A percentile compares a stretch with the other conserved stretches of the same genome.
phyloP scores from a whole-genome alignment of 1,140 invertebrate species.

The Bombus haemorrhoidalis region DNA sequence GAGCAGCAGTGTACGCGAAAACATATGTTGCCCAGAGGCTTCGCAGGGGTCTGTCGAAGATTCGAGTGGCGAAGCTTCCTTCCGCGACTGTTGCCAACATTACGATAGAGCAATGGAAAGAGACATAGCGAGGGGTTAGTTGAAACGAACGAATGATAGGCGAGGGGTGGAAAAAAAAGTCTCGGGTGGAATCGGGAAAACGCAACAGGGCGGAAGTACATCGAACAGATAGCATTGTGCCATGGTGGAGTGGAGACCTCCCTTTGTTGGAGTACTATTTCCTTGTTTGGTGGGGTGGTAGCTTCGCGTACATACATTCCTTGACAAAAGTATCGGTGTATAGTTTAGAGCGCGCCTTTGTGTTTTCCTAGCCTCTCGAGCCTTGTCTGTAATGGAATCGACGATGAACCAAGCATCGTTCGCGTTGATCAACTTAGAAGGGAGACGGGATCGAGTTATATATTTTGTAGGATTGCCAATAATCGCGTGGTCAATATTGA shows the following conservation, averaged over 20 bases:
- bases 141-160: constrained; percentile 19
- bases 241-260: constrained; percentile 55
- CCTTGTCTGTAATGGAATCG: background rate
- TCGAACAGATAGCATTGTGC: constrained; percentile 66
- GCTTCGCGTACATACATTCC: constrained; percentile 36
- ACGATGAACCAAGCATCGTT: background rate
- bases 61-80: constrained; percentile 42
- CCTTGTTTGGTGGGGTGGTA: constrained; percentile 52
- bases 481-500: constrained; percentile 14
- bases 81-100: constrained; percentile 48
- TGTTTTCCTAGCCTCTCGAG: no score
- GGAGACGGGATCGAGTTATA: background rate
- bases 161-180: constrained; percentile 12
- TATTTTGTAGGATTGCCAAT: constrained; percentile 5
- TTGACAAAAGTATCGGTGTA: constrained; percentile 40
- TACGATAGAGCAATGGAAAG: constrained; percentile 2
- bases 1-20: background rate
- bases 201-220: constrained; percentile 75
- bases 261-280: constrained; percentile 59
- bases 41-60: constrained; percentile 18
- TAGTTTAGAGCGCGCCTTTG: constrained; percentile 5
- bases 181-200: constrained; percentile 62
- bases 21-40: constrained; percentile 46
- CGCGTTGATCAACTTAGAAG: constrained; percentile 28
- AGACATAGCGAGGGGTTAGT: constrained; percentile 4